phyloP scores from a whole-genome alignment of 2,113 vertebrate genomes.

The Numida meleagris region DNA sequence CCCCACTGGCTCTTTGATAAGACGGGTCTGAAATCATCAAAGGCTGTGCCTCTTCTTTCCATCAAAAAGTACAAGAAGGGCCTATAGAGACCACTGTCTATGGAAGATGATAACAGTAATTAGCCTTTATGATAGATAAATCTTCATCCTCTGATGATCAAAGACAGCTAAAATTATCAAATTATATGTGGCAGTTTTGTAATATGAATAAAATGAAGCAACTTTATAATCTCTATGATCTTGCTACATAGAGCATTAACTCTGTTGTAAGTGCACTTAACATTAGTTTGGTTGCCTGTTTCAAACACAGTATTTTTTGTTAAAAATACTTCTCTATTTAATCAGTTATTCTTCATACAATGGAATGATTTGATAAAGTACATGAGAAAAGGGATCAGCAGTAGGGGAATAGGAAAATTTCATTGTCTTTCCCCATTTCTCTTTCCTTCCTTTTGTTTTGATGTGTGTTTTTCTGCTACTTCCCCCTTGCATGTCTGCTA shows the following conservation, averaged over 20 bases:
- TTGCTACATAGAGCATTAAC: background rate
- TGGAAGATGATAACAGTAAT: constrained; percentile 51
- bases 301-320: background rate
- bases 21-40: constrained; percentile 63
- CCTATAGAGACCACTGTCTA: constrained; percentile 46
- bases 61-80: constrained; percentile 38
- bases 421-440: background rate
- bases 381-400: background rate
- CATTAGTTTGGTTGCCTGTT: background rate
- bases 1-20: constrained; percentile 62
- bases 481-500: background rate
- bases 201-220: constrained; percentile 53
- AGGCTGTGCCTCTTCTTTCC: constrained; percentile 53
- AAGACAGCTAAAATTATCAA: constrained; percentile 66
- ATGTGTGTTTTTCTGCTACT: background rate
- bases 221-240: constrained; percentile 38
- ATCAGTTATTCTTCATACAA: background rate
- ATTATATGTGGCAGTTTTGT: constrained; percentile 44
- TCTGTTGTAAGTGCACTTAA: constrained; percentile 41
- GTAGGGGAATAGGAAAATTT: background rate
- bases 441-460: background rate
- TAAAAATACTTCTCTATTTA: background rate
- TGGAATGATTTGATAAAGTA: background rate
- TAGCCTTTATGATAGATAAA: constrained; percentile 65
- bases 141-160: constrained; percentile 70